Percentiles rank a stretch among this genome's conserved stretches.
phyloP scores from a whole-genome alignment of 1,140 invertebrate species.

The Papilio machaon region DNA sequence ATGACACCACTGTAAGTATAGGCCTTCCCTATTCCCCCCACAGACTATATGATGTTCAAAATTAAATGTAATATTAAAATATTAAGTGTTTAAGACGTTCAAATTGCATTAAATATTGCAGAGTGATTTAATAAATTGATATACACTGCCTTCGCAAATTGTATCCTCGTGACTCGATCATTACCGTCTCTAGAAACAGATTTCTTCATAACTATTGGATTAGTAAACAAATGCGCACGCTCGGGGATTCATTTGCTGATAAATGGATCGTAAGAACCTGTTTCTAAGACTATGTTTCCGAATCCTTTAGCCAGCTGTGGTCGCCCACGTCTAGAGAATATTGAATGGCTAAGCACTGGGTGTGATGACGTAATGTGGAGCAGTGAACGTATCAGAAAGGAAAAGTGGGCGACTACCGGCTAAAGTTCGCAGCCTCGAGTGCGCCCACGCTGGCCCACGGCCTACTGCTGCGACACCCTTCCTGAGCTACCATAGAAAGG shows the following conservation, averaged over 20 bases:
- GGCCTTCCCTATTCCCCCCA: not conserved
- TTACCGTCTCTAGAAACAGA: conserved; percentile 12
- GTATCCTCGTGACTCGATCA: conserved; percentile 24
- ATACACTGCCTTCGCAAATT: not conserved
- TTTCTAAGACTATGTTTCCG: conserved; percentile 7
- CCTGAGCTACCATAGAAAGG: conserved; percentile 37
- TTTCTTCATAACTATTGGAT: conserved; percentile 31
- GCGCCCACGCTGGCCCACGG: conserved; percentile 63
- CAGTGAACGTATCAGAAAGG: conserved; percentile 76
- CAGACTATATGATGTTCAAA: not conserved
- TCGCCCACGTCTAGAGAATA: conserved; percentile 26
- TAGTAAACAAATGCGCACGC: conserved; percentile 12
- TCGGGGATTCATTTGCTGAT: conserved; percentile 3
- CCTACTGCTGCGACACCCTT: conserved; percentile 56
- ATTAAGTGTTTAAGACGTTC: not conserved
- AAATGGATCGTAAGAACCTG: conserved; percentile 27
- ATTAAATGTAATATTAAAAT: not conserved
- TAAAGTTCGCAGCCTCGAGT: conserved; percentile 68
- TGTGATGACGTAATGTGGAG: conserved; percentile 77
- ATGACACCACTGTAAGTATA: not conserved
- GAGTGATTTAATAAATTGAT: not conserved
- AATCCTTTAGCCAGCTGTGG: conserved; percentile 22
- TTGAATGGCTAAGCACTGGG: conserved; percentile 30
- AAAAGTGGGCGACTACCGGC: conserved; percentile 77
- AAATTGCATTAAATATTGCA: conserved; percentile 23